Evolutionary conservation across 2,888 invertebrate species (phyloP), one percentile per base, ranked within the genome.

Genomic region (Elaeidobius kamerunicus): DNA sequence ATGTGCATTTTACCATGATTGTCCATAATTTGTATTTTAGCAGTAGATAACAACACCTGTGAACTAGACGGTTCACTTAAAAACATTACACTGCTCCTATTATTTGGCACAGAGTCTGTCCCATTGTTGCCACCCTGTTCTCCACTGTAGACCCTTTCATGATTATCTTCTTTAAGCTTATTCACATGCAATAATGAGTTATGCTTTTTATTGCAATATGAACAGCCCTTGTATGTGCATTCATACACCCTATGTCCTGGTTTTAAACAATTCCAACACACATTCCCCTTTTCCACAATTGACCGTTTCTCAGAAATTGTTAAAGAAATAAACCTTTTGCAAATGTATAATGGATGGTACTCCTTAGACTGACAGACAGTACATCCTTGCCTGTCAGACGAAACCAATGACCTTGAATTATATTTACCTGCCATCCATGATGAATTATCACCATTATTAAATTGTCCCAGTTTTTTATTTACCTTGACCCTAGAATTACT

Each of bases 31-130:
- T 14, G 9, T 18, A 39, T 16, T 7, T 19, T 18, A 9, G 39
- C 39, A 5, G 39, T 39, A 12, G 39, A 39, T n/a, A 39, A 39
- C 7, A 39, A 39, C 9, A 30, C 30, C 30, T 30, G n/a, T 12
- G 30, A 30, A 30, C 9, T 12, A 30, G 12, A 11, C 3, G 11
- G n/a, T 30, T n/a, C 30, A 3, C 12, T 3, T 12, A 7, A 11
- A 30, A 11, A 30, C 30, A 3, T 30, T n/a, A n/a, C n/a, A n/a
- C n/a, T n/a, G n/a, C n/a, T n/a, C n/a, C n/a, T n/a, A n/a, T n/a
- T n/a, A n/a, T n/a, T n/a, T n/a, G n/a, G n/a, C n/a, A n/a, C n/a
- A n/a, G n/a, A n/a, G n/a, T n/a, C n/a, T n/a, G n/a, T n/a, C n/a
- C n/a, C n/a, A n/a, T n/a, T n/a, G n/a, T n/a, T n/a, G n/a, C n/a